Evolutionary conservation across 2,888 invertebrate species (phyloP), one percentile per base, ranked within the genome.

Genomic region (Spodoptera picta): DNA sequence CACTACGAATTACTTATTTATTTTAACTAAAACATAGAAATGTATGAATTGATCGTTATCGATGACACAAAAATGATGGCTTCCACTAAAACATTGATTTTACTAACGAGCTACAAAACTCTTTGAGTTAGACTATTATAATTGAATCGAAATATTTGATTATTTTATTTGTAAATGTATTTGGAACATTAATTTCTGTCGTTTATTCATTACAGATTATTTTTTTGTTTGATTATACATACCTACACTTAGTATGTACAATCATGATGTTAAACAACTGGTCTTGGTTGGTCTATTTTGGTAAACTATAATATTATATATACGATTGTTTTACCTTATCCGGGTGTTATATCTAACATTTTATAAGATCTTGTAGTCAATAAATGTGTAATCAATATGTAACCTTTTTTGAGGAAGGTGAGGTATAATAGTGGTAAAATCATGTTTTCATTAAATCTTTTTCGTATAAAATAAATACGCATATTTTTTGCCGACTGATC

Each of bases 41-140:
- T 57, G 14, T 50, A 44, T 68, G 46, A 50, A 73, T 47, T 43
- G 74, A 56, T 61, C 43, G 52, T 73, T 53, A 74, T 70, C 52
- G 43, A 24, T 54, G 50, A 59, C 51, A 55, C 1, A 73, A 11
- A 69, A 59, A 74, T 74, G 11, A 70, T 57, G 57, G 56, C 14
- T 36, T 53, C 47, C 50, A 51, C 31, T 42, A 36, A 74, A 57
- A 68, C 44, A 41, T 69, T 48, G 57, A 69, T 61, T 73, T 11
- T 27, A 57, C 53, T 70, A 70, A 73, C 57, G 69, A 70, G 42
- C 41, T 51, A 73, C 69, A 73, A 70, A 73, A 56, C 49, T 53
- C 42, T 62, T 56, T 54, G 23, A 51, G 53, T 57, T 56, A 41
- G 14, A 54, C 47, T 54, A 50, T 14, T 36, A 11, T 69, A 70